Percentiles rank a stretch among this genome's conserved stretches.
phyloP scores from a whole-genome alignment of 2,113 vertebrate species.

The Zosterops borbonicus region DNA sequence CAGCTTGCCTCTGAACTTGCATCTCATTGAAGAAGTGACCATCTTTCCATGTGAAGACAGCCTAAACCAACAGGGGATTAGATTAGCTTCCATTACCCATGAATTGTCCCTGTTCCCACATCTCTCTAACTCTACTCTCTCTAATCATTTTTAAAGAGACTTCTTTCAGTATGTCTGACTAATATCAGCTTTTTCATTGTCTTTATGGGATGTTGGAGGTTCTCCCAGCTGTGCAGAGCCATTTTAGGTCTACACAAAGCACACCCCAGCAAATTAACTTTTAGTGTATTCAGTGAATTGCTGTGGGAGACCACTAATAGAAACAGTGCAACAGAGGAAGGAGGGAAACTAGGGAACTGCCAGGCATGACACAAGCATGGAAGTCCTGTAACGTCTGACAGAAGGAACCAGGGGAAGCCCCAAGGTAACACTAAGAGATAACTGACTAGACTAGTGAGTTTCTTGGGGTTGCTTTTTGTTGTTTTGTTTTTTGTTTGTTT shows the following conservation, averaged over 20 bases:
- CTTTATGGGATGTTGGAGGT: not conserved
- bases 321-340: not conserved
- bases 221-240: not conserved
- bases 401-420: not conserved
- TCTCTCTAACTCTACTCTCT: not conserved
- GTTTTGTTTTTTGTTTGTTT: not conserved
- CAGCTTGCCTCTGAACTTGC: not conserved
- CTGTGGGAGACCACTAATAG: not conserved
- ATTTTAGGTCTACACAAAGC: not conserved
- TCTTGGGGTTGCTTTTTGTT: not conserved
- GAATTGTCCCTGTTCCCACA: not conserved
- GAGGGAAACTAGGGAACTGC: not conserved
- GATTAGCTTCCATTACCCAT: not conserved
- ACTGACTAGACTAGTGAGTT: rapidly evolving
- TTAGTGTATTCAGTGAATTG: not conserved
- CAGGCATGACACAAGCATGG: not conserved
- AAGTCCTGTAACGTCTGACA: not conserved
- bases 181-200: not conserved
- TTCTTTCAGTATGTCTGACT: not conserved
- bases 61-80: not conserved
- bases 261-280: not conserved
- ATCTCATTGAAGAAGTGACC: not conserved
- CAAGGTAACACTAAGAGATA: not conserved
- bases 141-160: not conserved
- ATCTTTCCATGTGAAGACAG: not conserved